These are phyloP conservation scores for Hyalella azteca DNA, from an alignment of 2,888 invertebrate genomes.

Conservation along the genomic window DNA sequence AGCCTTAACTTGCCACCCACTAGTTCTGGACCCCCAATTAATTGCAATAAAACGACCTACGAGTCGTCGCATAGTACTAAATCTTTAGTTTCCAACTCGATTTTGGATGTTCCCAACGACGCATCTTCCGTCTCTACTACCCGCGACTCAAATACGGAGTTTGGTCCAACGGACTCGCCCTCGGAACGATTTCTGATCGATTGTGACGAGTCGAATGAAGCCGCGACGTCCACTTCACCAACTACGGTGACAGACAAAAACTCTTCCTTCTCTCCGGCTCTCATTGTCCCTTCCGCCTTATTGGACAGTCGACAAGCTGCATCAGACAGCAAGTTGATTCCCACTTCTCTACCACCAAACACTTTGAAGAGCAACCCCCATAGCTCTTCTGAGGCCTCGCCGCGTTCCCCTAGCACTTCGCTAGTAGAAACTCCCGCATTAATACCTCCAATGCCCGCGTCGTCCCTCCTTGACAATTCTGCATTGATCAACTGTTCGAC, in stretches of 20 bases:
- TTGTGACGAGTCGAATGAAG: constrained; percentile 1
- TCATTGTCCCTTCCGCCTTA: constrained; percentile 15
- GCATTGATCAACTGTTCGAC: constrained; percentile 49
- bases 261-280: neutral
- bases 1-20: constrained; percentile 22
- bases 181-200: constrained; percentile 9
- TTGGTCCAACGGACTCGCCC: neutral
- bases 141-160: neutral
- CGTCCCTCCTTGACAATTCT: constrained; percentile 52
- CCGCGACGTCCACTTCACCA: neutral
- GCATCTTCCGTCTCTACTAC: neutral
- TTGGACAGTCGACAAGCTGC: too few species aligned
- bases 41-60: neutral
- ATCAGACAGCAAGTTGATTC: too few species aligned
- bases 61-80: neutral
- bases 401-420: neutral
- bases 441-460: neutral
- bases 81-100: neutral
- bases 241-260: constrained; percentile 20
- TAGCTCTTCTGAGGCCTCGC: neutral
- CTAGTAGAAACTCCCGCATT: neutral
- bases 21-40: neutral
- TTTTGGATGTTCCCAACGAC: neutral
- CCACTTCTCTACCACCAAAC: too few species aligned
- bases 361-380: neutral